A percentile compares a stretch with the other conserved stretches of the same genome.
These are phyloP conservation scores for Botia kubotai DNA, from an alignment of 2,797 vertebrate genomes.

Conservation along the genomic window DNA sequence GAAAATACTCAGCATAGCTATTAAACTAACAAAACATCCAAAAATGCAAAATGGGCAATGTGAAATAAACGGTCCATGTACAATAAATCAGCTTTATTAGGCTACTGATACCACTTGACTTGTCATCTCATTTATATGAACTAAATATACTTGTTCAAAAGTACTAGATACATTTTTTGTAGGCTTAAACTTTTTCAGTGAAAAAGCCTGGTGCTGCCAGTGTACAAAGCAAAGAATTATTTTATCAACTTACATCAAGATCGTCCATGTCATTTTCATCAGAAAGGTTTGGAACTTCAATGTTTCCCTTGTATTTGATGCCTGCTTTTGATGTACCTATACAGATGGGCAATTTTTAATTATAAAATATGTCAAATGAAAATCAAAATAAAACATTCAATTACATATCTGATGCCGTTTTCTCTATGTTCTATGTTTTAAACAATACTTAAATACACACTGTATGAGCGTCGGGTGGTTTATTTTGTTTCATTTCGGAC, in stretches of 20 bases:
- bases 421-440: too few species aligned
- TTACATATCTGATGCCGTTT: too few species aligned
- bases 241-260: constrained; percentile 83
- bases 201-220: background rate
- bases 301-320: constrained; percentile 87
- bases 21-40: background rate
- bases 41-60: background rate
- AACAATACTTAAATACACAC: too few species aligned
- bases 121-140: too few species aligned
- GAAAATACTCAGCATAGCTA: background rate
- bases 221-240: background rate
- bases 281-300: constrained; percentile 90
- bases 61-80: too few species aligned
- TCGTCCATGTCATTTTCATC: constrained; percentile 92
- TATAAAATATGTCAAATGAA: too few species aligned
- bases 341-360: background rate
- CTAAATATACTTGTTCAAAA: too few species aligned
- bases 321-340: constrained; percentile 84
- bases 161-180: background rate
- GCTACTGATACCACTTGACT: too few species aligned
- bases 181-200: background rate
- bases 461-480: too few species aligned
- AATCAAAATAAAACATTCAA: too few species aligned
- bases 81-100: background rate
- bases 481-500: too few species aligned